Conservation (phyloP, 2,888 invertebrate species). For the Mycogona germanica region DNA sequence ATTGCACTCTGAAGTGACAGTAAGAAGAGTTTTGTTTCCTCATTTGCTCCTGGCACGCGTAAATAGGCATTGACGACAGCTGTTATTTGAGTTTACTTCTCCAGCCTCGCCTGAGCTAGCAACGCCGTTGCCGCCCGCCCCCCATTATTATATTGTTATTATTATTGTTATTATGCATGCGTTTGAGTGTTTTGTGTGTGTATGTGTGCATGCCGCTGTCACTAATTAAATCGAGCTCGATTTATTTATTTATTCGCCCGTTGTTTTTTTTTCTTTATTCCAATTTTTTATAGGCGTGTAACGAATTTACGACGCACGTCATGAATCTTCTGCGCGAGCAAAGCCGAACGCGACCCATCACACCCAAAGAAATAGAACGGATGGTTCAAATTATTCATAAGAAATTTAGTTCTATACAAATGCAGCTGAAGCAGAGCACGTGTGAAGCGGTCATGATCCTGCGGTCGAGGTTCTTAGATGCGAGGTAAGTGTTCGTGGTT, state of each 20-base stretch:
- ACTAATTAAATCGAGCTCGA: too few species aligned
- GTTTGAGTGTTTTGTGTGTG: not conserved
- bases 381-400: slow-evolving; percentile 99
- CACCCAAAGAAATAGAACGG: slow-evolving; percentile 95
- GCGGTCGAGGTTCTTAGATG: slow-evolving; percentile 63
- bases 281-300: slow-evolving; percentile 61
- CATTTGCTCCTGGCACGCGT: too few species aligned
- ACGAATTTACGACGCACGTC: slow-evolving; percentile 99
- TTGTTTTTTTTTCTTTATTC: not conserved
- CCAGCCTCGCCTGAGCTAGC: too few species aligned
- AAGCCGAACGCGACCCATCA: slow-evolving; percentile 93
- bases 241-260: not conserved
- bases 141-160: too few species aligned
- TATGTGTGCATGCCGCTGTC: too few species aligned
- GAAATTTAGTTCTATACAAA: slow-evolving; percentile 94
- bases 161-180: too few species aligned
- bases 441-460: slow-evolving; percentile 99
- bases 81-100: too few species aligned
- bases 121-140: too few species aligned
- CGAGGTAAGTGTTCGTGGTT: too few species aligned
- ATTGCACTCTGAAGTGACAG: too few species aligned
- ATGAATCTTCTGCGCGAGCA: slow-evolving; percentile 95
- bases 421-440: slow-evolving; percentile 97
- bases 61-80: too few species aligned
- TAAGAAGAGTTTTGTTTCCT: too few species aligned